Conservation (phyloP, 2,113 vertebrate genomes). For the Spea bombifrons region DNA sequence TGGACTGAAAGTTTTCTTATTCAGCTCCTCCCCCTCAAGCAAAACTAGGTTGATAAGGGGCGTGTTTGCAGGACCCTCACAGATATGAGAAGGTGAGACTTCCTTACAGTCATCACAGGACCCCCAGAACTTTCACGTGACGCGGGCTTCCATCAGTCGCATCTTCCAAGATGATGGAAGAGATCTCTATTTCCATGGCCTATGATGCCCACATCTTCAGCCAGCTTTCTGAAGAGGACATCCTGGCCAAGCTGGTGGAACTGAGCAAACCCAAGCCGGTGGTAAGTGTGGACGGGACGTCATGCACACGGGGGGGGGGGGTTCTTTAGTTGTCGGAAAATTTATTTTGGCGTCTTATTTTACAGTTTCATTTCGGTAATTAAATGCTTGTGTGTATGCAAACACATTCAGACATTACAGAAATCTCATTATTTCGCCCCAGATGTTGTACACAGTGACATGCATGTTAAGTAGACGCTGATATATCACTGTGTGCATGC, state of each 20-base stretch:
- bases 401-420: no score
- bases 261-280: constrained; percentile 81
- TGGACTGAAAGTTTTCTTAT: constrained; percentile 1
- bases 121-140: not conserved
- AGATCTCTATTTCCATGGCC: constrained; percentile 90
- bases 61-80: not conserved
- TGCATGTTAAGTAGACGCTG: no score
- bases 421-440: no score
- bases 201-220: constrained; percentile 92
- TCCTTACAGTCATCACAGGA: not conserved
- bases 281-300: constrained; percentile 73
- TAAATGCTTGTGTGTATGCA: no score
- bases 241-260: constrained; percentile 83
- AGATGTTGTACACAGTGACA: no score
- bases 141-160: not conserved
- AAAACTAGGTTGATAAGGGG: not conserved
- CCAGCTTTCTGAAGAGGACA: constrained; percentile 84
- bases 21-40: constrained; percentile 5
- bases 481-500: no score
- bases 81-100: not conserved
- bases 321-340: no score
- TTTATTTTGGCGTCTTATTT: no score
- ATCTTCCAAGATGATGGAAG: constrained; percentile 89
- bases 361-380: no score
- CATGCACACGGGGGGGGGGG: not conserved